Conservation (phyloP, 2,888 invertebrate genomes). For the Taphrorychus bicolor region DNA sequence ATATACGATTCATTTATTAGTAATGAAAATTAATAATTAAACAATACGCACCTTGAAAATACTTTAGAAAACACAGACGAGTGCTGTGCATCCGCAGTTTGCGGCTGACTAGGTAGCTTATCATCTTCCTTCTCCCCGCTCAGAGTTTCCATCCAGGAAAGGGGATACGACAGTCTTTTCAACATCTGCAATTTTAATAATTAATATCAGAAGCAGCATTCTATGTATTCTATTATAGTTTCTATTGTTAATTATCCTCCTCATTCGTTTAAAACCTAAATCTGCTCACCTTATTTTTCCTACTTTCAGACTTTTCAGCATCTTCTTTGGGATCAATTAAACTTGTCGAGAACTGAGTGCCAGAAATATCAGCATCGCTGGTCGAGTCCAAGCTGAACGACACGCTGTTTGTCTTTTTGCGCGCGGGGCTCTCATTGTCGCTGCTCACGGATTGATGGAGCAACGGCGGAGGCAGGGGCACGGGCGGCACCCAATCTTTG, state of each 20-base stretch:
- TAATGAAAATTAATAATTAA: neutral
- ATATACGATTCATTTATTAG: too few relatives aligned
- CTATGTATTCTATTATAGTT: too few relatives aligned
- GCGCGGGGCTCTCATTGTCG: slow-evolving; percentile 62
- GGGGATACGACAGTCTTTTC: slow-evolving; percentile 88
- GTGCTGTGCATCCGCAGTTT: slow-evolving; percentile 64
- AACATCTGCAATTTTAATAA: slow-evolving; percentile 84
- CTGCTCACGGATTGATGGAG: slow-evolving; percentile 65
- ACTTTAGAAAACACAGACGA: slow-evolving; percentile 88
- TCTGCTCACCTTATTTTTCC: slow-evolving; percentile 73
- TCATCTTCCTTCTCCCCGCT: slow-evolving; percentile 75
- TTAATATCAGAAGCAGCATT: too few relatives aligned
- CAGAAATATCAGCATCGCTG: slow-evolving; percentile 58
- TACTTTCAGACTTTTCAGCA: slow-evolving; percentile 66
- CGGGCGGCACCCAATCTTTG: slow-evolving; percentile 87
- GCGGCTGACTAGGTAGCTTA: slow-evolving; percentile 60
- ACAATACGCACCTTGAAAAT: slow-evolving; percentile 76
- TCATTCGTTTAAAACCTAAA: neutral
- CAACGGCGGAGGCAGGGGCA: slow-evolving; percentile 74
- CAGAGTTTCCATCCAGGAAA: slow-evolving; percentile 91
- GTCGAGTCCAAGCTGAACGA: slow-evolving; percentile 75
- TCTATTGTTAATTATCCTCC: neutral
- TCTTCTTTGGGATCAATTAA: slow-evolving; percentile 63
- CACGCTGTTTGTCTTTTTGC: slow-evolving; percentile 76
- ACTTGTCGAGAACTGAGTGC: slow-evolving; percentile 49